Evolutionary conservation across 2,797 vertebrate species (phyloP).

Genomic region (Microctenopoma steveboyesi): DNA sequence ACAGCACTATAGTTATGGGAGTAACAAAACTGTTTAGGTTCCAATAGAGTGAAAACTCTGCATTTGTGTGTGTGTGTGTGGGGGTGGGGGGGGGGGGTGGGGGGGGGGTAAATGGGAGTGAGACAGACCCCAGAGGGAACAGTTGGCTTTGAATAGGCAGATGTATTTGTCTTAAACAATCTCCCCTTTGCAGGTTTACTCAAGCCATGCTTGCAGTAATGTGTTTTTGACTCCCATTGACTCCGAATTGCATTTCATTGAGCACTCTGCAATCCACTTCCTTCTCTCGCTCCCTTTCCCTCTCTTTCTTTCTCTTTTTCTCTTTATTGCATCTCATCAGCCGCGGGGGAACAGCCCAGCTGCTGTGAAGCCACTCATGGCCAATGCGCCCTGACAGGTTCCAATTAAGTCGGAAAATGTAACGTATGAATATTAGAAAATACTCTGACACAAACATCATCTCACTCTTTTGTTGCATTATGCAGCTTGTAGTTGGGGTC

Average conservation of each 20-base stretch:
- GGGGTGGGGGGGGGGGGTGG: too few relatives aligned
- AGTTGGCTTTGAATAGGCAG: constrained; percentile 41
- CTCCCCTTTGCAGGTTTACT: constrained; percentile 68
- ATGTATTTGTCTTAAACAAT: constrained; percentile 68
- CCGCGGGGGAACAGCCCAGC: constrained; percentile 67
- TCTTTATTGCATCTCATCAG: constrained; percentile 77
- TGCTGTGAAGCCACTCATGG: constrained; percentile 76
- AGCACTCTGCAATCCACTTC: constrained; percentile 51
- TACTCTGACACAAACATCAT: constrained; percentile 77
- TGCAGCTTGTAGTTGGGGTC: constrained; percentile 65
- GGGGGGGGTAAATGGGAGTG: constrained; percentile 2
- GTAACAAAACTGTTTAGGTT: too few relatives aligned
- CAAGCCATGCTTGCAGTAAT: constrained; percentile 66
- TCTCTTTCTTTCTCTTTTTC: constrained; percentile 54
- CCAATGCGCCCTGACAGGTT: constrained; percentile 80
- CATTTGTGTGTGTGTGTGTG: neutral
- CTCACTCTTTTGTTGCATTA: constrained; percentile 76
- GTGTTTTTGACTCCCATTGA: constrained; percentile 76
- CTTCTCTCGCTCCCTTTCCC: constrained; percentile 19
- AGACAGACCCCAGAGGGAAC: constrained; percentile 38
- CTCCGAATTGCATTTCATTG: constrained; percentile 72
- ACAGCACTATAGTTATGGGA: too few relatives aligned
- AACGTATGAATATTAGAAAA: constrained; percentile 84
- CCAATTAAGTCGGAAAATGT: constrained; percentile 90
- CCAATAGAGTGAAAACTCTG: too few relatives aligned